A percentile compares a stretch with the other conserved stretches of the same genome.
These are phyloP conservation scores for Leptodactylus fuscus DNA, from an alignment of 2,113 vertebrate species.

Conservation along the genomic window DNA sequence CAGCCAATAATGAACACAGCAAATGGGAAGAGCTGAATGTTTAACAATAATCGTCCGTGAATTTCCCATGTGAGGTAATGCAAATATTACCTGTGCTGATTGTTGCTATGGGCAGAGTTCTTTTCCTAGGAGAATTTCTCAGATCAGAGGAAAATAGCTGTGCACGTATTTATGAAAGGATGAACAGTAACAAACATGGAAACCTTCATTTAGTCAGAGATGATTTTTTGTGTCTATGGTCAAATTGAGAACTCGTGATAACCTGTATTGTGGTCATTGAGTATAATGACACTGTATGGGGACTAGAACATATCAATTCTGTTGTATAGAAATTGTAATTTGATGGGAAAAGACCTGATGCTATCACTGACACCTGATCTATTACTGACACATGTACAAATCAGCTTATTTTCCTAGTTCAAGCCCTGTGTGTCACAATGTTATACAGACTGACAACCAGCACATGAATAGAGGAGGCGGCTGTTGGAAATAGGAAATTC, in stretches of 20 bases:
- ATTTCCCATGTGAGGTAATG: not conserved
- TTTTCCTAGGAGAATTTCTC: not conserved
- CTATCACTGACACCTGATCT: not conserved
- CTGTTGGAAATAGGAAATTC: not conserved
- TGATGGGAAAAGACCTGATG: not conserved
- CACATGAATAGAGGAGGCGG: not conserved
- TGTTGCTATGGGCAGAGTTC: constrained; percentile 3
- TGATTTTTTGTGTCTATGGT: not conserved
- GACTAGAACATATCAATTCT: too few species aligned
- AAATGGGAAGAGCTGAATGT: not conserved
- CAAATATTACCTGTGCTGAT: constrained; percentile 1
- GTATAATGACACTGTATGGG: not conserved
- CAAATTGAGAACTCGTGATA: not conserved
- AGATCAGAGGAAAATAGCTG: not conserved
- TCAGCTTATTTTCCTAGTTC: not conserved
- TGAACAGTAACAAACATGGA: not conserved
- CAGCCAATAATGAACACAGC: not conserved
- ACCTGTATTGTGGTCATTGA: not conserved
- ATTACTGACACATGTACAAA: not conserved
- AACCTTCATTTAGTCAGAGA: not conserved
- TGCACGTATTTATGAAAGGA: not conserved
- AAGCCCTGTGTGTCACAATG: not conserved
- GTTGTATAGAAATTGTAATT: not conserved
- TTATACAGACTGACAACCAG: constrained; percentile 5
- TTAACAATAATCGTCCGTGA: not conserved